Conservation (phyloP, 2,797 vertebrate species). For the Octomys mimax region DNA sequence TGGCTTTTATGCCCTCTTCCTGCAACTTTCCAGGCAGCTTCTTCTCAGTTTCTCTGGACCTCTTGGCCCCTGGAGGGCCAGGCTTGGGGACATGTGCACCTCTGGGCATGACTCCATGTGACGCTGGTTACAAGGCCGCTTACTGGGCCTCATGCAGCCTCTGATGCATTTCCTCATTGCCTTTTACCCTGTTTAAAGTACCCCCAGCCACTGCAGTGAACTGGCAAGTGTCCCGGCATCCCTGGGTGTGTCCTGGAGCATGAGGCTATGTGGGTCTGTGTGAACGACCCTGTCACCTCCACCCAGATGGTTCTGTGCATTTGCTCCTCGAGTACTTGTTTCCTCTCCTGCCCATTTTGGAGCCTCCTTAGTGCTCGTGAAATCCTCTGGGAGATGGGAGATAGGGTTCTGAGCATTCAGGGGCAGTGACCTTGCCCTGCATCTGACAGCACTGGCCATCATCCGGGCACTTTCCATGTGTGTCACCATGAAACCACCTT, state of each 20-base stretch:
- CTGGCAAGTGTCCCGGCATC: not conserved
- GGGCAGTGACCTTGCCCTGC: not conserved
- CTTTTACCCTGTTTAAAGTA: not conserved
- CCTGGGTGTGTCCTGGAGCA: not conserved
- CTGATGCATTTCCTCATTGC: constrained; percentile 62
- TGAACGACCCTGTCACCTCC: not conserved
- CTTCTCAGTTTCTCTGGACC: constrained; percentile 82
- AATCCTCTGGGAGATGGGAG: not conserved
- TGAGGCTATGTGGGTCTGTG: not conserved
- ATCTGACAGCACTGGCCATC: not conserved
- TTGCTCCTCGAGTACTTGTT: not conserved
- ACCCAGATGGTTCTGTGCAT: not conserved
- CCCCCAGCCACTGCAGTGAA: not conserved
- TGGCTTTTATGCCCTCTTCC: too few relatives aligned
- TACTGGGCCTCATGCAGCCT: constrained; percentile 79
- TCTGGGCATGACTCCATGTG: constrained; percentile 67
- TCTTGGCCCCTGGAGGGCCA: constrained; percentile 62
- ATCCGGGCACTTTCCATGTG: not conserved
- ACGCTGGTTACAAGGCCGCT: constrained; percentile 79
- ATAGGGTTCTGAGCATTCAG: not conserved
- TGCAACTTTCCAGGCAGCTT: constrained; percentile 48
- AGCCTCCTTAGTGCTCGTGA: not conserved
- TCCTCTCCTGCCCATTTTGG: not conserved
- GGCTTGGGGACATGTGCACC: not conserved
- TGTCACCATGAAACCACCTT: not conserved